Evolutionary conservation across 1,140 invertebrate species (phyloP), one percentile per base, ranked within the genome.

Genomic region (Ostrea edulis): DNA sequence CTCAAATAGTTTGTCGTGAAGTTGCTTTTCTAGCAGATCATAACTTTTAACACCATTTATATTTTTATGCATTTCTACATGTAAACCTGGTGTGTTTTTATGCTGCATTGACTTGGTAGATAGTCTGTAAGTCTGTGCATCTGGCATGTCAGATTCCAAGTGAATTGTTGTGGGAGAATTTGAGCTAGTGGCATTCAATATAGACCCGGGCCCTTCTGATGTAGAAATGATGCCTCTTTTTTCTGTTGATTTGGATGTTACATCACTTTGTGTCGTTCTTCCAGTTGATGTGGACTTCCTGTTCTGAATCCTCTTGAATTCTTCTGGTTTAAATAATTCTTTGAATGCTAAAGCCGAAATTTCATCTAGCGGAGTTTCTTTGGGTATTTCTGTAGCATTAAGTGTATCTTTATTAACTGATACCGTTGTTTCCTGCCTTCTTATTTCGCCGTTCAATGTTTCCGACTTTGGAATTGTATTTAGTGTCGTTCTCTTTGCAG

Each of bases 261-360:
- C 55, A 20, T 0, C n/a, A 20, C 55, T 62, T 17, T 12, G 12
- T 5, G n/a, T n/a, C n/a, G 55, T 62, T 62, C 17, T 62, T 7
- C 7, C 55, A n/a, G 55, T n/a, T 8, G 14, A 20, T 62, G 25
- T 29, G 0, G 8, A 29, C 29, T 29, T 77, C 68, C 29, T 25
- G 9, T 77, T 77, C 25, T 25, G 68, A 1, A 29, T 29, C 68
- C 35, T 17, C 35, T 77, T 77, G 14, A 77, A 77, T 14, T 29
- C 29, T 14, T 77, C 9, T 77, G 68, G 68, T 29, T 77, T 35
- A 77, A 77, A 77, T 25, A 77, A 29, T 29, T 77, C 68, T 77
- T 77, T 77, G 8, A 77, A 77, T 77, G 68, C 68, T 77, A 77
- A 29, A 12, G 25, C 68, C 12, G 68, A 77, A 0, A 29, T 35